A percentile compares a stretch with the other conserved stretches of the same genome.
Evolutionary conservation across 1,140 invertebrate species (phyloP).

Genomic region (Neelides sp.): DNA sequence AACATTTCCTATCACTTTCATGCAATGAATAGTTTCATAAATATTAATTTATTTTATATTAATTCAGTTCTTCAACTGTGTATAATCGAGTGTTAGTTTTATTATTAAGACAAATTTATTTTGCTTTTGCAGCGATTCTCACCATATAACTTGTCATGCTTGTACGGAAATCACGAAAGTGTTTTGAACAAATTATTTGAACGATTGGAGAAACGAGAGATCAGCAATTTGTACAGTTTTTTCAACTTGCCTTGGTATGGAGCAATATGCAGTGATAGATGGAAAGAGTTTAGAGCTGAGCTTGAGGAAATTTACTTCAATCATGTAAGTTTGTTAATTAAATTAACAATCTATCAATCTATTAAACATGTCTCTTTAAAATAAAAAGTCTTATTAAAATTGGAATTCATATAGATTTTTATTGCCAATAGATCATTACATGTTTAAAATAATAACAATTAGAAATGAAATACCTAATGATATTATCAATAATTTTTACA

Average conservation of each 20-base stretch:
- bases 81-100: neutral
- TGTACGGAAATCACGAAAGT: conserved; percentile 51
- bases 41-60: neutral
- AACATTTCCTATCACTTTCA: neutral
- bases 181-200: conserved; percentile 46
- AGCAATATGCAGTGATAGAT: conserved; percentile 46
- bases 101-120: neutral
- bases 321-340: conserved; percentile 2
- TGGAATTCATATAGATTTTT: neutral
- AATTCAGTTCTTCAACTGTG: neutral
- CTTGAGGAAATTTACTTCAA: conserved; percentile 23
- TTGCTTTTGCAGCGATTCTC: conserved; percentile 37
- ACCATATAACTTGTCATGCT: conserved; percentile 38
- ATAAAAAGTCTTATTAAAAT: neutral
- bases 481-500: no score
- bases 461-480: neutral
- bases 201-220: conserved; percentile 41
- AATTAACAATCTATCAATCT: neutral
- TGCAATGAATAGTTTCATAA: neutral
- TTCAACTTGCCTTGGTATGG: conserved; percentile 49
- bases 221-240: conserved; percentile 47
- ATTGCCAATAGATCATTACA: neutral
- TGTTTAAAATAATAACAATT: neutral
- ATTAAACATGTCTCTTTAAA: neutral
- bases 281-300: conserved; percentile 37